These are phyloP conservation scores for Sylvia borin DNA, from an alignment of 2,797 vertebrate genomes.

Conservation along the genomic window DNA sequence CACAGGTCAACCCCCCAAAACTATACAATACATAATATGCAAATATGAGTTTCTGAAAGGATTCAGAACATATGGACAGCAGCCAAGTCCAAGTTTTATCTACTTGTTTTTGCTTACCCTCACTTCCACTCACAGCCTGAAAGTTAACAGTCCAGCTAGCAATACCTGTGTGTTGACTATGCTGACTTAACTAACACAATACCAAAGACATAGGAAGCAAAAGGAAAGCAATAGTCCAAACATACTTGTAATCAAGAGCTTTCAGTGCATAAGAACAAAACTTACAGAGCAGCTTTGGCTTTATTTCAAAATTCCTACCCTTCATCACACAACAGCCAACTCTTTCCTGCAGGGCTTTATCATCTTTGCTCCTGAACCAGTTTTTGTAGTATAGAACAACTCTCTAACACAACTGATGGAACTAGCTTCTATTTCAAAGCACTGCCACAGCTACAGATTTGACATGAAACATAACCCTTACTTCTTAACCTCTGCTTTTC, in stretches of 20 bases:
- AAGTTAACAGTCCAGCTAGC: background rate
- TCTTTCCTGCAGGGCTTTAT: background rate
- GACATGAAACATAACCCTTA: rapidly evolving
- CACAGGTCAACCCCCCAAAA: rapidly evolving
- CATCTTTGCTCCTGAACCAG: background rate
- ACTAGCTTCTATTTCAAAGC: background rate
- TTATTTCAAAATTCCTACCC: background rate
- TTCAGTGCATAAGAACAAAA: background rate
- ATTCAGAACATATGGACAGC: background rate
- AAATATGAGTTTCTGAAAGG: background rate
- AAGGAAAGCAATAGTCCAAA: background rate
- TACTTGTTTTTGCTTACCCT: background rate
- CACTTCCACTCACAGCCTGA: background rate
- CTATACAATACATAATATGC: background rate
- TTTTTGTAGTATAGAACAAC: background rate
- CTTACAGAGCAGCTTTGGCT: background rate
- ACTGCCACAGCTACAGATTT: rapidly evolving
- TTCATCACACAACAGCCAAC: background rate
- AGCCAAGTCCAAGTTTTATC: background rate
- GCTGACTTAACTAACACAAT: background rate
- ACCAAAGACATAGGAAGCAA: background rate
- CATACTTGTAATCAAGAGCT: background rate
- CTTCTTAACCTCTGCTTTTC: background rate
- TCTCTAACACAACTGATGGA: background rate
- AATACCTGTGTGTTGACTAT: background rate